Evolutionary conservation across 2,888 invertebrate species (phyloP), one percentile per base, ranked within the genome.

Genomic region (Branchipolynoe longqiensis): DNA sequence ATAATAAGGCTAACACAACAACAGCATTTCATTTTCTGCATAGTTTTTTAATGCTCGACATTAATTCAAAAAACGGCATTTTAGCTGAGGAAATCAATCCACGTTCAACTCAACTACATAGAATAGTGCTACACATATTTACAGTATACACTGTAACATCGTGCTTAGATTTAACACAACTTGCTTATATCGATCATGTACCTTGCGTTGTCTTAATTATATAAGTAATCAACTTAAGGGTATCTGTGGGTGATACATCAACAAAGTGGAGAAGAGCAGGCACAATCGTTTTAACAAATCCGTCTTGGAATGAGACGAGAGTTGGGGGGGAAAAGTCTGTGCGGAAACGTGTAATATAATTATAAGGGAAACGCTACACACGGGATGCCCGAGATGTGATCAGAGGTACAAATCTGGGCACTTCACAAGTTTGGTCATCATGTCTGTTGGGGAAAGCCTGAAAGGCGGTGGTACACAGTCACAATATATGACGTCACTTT

Each of bases 101-200:
- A 69, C 38, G 69, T 69, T 69, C 69, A 69, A 69, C 69, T 69
- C 69, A 69, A 69, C 69, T 69, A 33, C 62, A 62, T n/a, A 36
- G 69, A 69, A 33, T 33, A 69, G 22, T 36, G 69, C 69, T 38
- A 69, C 69, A 69, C 69, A 62, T 31, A 25, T 62, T 25, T 62
- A 62, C 62, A 62, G 48, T 48, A 48, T 48, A 18, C 48, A 48
- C 18, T n/a, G n/a, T n/a, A n/a, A n/a, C n/a, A n/a, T n/a, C n/a
- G n/a, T n/a, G n/a, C n/a, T n/a, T n/a, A n/a, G n/a, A n/a, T n/a
- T n/a, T n/a, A n/a, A n/a, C n/a, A n/a, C n/a, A n/a, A n/a, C n/a
- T n/a, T n/a, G n/a, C n/a, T n/a, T n/a, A n/a, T n/a, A n/a, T n/a
- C n/a, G n/a, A n/a, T n/a, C n/a, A n/a, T n/a, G n/a, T n/a, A n/a